Conservation (phyloP, 2,113 vertebrate species). For the Halcyon senegalensis region DNA sequence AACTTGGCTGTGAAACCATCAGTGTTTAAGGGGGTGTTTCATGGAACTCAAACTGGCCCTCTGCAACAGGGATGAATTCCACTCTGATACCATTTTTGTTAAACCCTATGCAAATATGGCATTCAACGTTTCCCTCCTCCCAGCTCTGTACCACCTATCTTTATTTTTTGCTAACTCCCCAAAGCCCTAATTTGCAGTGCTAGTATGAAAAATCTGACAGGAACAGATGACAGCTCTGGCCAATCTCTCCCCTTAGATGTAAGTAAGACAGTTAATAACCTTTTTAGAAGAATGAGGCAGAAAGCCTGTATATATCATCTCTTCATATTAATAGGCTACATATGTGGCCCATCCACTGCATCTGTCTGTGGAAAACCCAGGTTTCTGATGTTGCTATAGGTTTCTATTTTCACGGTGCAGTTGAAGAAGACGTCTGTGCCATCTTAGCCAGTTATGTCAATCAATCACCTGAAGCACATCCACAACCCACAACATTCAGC, state of each 20-base stretch:
- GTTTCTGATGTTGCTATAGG: neutral
- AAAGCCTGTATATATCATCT: constrained; percentile 30
- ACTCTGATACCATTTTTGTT: neutral
- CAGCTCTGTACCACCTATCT: neutral
- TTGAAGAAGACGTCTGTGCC: neutral
- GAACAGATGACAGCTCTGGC: constrained; percentile 48
- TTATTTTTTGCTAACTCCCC: constrained; percentile 27
- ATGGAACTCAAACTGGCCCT: neutral
- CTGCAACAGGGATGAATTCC: neutral
- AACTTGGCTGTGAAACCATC: neutral
- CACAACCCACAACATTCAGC: accelerated
- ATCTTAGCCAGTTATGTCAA: neutral
- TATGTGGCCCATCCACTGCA: neutral
- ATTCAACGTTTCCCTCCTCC: neutral
- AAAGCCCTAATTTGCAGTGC: constrained; percentile 58
- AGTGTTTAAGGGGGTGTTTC: neutral
- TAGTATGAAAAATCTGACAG: constrained; percentile 56
- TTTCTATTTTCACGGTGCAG: neutral
- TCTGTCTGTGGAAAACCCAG: neutral
- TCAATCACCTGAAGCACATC: neutral
- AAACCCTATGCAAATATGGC: constrained; percentile 3
- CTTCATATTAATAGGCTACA: constrained; percentile 41
- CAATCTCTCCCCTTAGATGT: constrained; percentile 49
- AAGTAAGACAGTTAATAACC: constrained; percentile 47
- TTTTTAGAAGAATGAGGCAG: constrained; percentile 45